phyloP scores from a whole-genome alignment of 2,797 vertebrate genomes.

The Chelon auratus region DNA sequence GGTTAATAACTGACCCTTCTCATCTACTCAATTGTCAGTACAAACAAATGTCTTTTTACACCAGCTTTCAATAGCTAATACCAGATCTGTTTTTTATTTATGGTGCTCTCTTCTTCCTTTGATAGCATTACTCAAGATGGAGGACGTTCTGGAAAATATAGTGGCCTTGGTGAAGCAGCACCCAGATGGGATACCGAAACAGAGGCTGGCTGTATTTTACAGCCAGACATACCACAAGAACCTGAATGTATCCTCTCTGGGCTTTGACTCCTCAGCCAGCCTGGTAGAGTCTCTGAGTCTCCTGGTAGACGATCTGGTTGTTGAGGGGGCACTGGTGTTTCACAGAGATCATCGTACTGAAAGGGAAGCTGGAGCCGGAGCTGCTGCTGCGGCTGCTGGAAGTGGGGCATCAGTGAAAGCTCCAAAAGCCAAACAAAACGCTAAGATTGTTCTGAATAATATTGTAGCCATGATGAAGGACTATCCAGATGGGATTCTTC shows the following conservation, averaged over 20 bases:
- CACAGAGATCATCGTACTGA: constrained; percentile 27
- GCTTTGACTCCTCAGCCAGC: constrained; percentile 57
- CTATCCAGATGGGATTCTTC: constrained; percentile 67
- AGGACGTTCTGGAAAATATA: constrained; percentile 44
- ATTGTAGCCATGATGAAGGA: constrained; percentile 68
- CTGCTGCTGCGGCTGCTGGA: background rate
- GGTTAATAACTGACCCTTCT: no score
- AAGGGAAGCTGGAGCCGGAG: background rate
- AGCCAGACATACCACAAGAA: constrained; percentile 66
- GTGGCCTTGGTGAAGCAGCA: constrained; percentile 66
- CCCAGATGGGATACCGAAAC: constrained; percentile 70
- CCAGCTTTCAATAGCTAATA: no score
- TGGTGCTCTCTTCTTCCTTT: background rate
- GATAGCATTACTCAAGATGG: constrained; percentile 56
- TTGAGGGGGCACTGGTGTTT: constrained; percentile 53
- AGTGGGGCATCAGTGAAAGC: background rate
- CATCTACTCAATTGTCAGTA: no score
- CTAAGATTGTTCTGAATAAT: constrained; percentile 29
- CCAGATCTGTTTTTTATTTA: background rate
- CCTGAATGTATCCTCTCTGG: constrained; percentile 59
- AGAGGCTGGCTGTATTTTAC: constrained; percentile 60
- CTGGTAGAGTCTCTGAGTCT: constrained; percentile 61
- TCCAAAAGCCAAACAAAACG: background rate
- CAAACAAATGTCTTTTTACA: no score
- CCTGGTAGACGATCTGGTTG: constrained; percentile 48